Evolutionary conservation across 1,140 invertebrate species (phyloP).

Genomic region (Amphibalanus amphitrite): DNA sequence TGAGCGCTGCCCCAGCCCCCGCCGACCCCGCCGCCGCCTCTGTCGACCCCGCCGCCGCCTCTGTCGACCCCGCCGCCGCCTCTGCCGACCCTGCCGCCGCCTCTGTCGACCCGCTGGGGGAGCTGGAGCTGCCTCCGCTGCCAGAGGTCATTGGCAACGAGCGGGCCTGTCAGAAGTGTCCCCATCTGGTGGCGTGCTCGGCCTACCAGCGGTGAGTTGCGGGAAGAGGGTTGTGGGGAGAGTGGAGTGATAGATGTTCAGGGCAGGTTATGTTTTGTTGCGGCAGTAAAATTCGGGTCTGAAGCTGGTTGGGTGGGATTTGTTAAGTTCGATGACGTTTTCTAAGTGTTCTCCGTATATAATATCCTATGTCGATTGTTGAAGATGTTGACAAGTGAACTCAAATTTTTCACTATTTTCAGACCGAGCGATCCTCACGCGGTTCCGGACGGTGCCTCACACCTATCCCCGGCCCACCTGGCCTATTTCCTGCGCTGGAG

Average conservation of each 20-base stretch:
- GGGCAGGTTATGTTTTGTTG: too few species aligned
- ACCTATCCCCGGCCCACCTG: slow-evolving; percentile 34
- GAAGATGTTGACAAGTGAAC: too few species aligned
- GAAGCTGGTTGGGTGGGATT: too few species aligned
- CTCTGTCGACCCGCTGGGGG: slow-evolving; percentile 4
- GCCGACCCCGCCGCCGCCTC: too few species aligned
- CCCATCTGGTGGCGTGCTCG: slow-evolving; percentile 56
- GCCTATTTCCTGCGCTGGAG: slow-evolving; percentile 71
- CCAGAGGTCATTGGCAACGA: slow-evolving; percentile 51
- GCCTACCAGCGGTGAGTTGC: slow-evolving; percentile 40
- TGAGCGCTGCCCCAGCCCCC: slow-evolving; percentile 25
- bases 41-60: too few species aligned
- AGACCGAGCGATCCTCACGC: not conserved
- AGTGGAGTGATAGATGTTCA: too few species aligned
- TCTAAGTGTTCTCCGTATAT: too few species aligned
- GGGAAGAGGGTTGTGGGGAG: too few species aligned
- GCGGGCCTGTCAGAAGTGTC: slow-evolving; percentile 53
- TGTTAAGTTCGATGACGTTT: too few species aligned
- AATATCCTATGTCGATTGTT: too few species aligned
- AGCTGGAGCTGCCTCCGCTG: slow-evolving; percentile 22
- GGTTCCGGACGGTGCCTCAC: not conserved
- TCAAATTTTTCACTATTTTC: not conserved
- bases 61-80: slow-evolving; percentile 4
- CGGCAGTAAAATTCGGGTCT: too few species aligned
- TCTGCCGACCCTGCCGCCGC: not conserved